Conservation (phyloP, 1,140 invertebrate genomes). For the Lucilia cuprina region DNA sequence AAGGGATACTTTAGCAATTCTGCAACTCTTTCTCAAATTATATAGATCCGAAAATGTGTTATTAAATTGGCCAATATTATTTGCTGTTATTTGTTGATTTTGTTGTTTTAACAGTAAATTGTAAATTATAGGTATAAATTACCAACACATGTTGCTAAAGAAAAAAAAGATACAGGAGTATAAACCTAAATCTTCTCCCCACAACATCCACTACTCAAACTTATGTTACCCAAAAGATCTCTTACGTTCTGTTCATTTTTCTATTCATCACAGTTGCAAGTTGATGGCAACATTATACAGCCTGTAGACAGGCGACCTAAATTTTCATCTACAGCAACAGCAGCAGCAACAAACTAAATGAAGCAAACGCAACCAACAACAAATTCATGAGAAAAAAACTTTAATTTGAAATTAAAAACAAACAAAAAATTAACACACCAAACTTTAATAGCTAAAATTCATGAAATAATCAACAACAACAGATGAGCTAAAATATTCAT, state of each 20-base stretch:
- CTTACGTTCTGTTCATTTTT: not conserved
- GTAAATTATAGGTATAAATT: not conserved
- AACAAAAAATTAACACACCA: conserved; percentile 8
- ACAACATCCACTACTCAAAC: not conserved
- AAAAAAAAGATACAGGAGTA: not conserved
- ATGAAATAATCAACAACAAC: not conserved
- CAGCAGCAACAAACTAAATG: not conserved
- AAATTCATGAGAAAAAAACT: not conserved
- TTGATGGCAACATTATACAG: not conserved
- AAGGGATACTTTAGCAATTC: too few relatives aligned
- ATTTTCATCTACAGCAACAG: not conserved
- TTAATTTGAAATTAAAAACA: not conserved
- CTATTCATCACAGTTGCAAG: not conserved
- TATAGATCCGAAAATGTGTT: too few relatives aligned
- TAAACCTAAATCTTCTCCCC: not conserved
- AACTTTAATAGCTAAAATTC: conserved; percentile 7
- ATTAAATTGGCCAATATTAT: too few relatives aligned
- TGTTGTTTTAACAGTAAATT: too few relatives aligned
- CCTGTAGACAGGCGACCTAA: not conserved
- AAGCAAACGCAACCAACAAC: not conserved
- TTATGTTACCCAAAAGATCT: not conserved
- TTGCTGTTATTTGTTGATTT: too few relatives aligned
- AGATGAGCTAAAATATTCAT: not conserved
- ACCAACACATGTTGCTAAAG: not conserved
- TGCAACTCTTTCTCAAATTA: too few relatives aligned